Evolutionary conservation across 2,797 vertebrate genomes (phyloP), one percentile per base, ranked within the genome.

Genomic region (Argyrosomus regius): DNA sequence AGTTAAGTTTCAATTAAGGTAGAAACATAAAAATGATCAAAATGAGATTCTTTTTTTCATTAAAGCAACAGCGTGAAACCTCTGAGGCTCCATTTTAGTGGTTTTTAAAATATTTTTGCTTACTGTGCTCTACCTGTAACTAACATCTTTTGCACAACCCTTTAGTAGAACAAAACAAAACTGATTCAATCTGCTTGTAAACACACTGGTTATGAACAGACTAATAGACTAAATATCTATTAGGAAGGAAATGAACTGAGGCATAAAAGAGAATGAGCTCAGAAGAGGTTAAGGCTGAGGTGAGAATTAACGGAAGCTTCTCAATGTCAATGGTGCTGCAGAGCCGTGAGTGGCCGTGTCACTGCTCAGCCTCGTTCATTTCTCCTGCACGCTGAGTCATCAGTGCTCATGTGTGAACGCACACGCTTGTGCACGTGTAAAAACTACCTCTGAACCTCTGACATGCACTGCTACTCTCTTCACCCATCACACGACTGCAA

Each of bases 1-100:
- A 84, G 78, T 80, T 88, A 82, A 83, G 67, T 88, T 91, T 90
- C 82, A 88, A 80, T 92, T 92, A 90, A 85, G 57, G 70, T 62
- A 16, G 86, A 92, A 87, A 86, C 83, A 90, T 93, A 82, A 90
- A 90, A 90, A 77, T 46, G 54, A 86, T 84, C 65, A 80, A 81
- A 90, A 79, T 68, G 65, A 45, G 68, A 77, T 84, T 81, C 10
- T 8, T 61, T 77, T 72, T 72, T 80, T 85, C 61, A 59, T 84
- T 84, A 71, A 82, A 63, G 45, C 7, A 65, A 31, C 62, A 57
- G 16, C 53, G 58, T 20, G 46, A 60, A 72, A 56, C 22, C 43
- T 48, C 41, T n/a, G 17, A 35, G 11, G 43, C 31, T 79, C 71
- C 14, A 1, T 12, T 67, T 74, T 67, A 3, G 46, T 1, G 45